Conservation (phyloP, 2,888 invertebrate species). For the Chironomus riparius region DNA sequence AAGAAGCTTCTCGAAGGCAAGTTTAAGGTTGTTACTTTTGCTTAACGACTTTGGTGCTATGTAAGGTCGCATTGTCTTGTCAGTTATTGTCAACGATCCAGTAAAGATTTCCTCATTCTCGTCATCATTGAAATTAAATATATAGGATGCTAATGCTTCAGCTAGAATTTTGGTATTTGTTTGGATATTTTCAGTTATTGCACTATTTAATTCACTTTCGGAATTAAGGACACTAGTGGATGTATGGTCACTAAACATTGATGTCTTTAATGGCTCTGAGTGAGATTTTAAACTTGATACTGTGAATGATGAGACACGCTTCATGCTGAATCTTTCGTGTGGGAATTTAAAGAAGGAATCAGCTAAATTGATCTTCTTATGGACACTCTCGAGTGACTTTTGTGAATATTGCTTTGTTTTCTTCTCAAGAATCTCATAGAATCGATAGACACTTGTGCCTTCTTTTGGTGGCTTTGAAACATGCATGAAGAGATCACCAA, state of each 20-base stretch:
- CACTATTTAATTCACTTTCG: neutral
- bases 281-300: slow-evolving; percentile 60
- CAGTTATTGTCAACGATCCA: slow-evolving; percentile 70
- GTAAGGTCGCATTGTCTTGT: slow-evolving; percentile 64
- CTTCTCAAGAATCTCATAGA: slow-evolving; percentile 55
- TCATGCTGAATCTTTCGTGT: slow-evolving; percentile 91
- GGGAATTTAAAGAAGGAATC: slow-evolving; percentile 92
- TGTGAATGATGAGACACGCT: slow-evolving; percentile 84
- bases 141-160: slow-evolving; percentile 72
- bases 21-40: slow-evolving; percentile 60
- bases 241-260: slow-evolving; percentile 36
- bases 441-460: slow-evolving; percentile 61
- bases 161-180: slow-evolving; percentile 65
- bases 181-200: slow-evolving; percentile 30
- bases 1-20: slow-evolving; percentile 64
- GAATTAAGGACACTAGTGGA: neutral
- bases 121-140: slow-evolving; percentile 59
- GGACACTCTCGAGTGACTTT: slow-evolving; percentile 57
- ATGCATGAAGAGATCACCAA: slow-evolving; percentile 62
- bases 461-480: slow-evolving; percentile 93
- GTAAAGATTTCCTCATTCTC: slow-evolving; percentile 54
- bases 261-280: slow-evolving; percentile 37
- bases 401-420: slow-evolving; percentile 45
- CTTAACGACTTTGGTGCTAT: slow-evolving; percentile 59
- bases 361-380: slow-evolving; percentile 95